Evolutionary conservation across 2,888 invertebrate species (phyloP), one percentile per base, ranked within the genome.

Genomic region (Tenthredo mesomela): DNA sequence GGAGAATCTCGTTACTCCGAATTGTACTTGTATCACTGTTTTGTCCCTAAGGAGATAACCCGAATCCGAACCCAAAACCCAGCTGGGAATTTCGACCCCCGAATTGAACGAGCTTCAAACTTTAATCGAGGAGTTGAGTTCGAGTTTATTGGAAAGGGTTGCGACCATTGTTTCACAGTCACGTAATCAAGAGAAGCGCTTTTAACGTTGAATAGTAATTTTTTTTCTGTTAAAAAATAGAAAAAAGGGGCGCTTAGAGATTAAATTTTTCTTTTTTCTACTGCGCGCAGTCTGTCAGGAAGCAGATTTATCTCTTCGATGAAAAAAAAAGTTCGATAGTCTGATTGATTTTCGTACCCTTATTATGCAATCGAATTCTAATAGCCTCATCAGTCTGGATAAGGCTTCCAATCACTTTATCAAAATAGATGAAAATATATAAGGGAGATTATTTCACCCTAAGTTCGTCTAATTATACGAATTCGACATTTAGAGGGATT

Each of bases 1-100:
- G 1, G n/a, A n/a, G 3, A 25, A 61, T 25, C 61, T 61, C 25
- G 61, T 61, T 61, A 61, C 25, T 61, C 3, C 25, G 61, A 61
- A 61, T 25, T 25, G n/a, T 61, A 54, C n/a, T n/a, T 61, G 61
- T 61, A 61, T 61, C 61, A 12, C 61, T 61, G 61, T 61, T 21
- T 61, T 61, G 61, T 70, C 18, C 37, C 70, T 6, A 9, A 37
- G 37, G 9, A 70, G 70, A 70, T 37, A 37, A 33, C 37, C 70
- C 25, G 25, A n/a, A 7, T n/a, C 33, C 70, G 25, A n/a, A 7
- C 37, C 33, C 70, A n/a, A 70, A 70, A 37, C 37, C n/a, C 29
- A 29, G 5, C 33, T 33, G 70, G 70, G 29, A 37, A 37, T 70
- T 29, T 29, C 7, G 1, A 37, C 2, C 33, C 25, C 70, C n/a